Conservation (phyloP, 2,888 invertebrate species). For the Pharmacophagus antenor region DNA sequence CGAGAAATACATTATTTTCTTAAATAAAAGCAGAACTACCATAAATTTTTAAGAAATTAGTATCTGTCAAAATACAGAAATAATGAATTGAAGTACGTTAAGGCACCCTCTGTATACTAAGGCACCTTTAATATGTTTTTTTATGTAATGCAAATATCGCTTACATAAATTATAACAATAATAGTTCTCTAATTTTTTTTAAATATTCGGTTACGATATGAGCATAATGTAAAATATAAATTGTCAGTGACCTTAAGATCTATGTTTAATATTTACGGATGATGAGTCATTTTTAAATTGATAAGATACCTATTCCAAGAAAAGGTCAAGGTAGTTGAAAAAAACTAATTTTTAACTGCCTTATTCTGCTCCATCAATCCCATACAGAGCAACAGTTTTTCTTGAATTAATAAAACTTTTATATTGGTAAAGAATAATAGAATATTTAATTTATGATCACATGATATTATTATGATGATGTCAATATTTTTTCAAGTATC, state of each 20-base stretch:
- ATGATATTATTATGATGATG: too few species aligned
- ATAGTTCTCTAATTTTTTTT: neutral
- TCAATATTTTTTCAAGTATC: too few species aligned
- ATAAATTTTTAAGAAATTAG: too few species aligned
- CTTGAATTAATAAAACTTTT: too few species aligned
- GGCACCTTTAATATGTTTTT: too few species aligned
- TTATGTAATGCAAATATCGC: neutral
- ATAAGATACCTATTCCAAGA: slow-evolving; percentile 29
- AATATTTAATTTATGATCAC: too few species aligned
- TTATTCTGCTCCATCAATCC: slow-evolving; percentile 4
- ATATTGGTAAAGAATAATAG: too few species aligned
- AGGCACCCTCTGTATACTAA: too few species aligned
- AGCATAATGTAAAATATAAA: slow-evolving; percentile 1
- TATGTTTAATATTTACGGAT: slow-evolving; percentile 10
- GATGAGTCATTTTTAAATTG: slow-evolving; percentile 25
- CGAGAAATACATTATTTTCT: too few species aligned
- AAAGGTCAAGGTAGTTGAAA: slow-evolving; percentile 33
- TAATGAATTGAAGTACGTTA: too few species aligned
- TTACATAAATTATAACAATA: neutral
- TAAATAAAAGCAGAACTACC: too few species aligned
- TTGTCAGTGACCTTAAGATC: neutral
- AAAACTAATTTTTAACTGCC: slow-evolving; percentile 13
- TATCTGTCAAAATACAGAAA: too few species aligned
- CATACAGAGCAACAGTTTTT: slow-evolving; percentile 17
- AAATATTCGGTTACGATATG: neutral